Base-by-base conservation (phyloP, 1,140 invertebrate genomes). In the Campoletis sonorensis region DNA sequence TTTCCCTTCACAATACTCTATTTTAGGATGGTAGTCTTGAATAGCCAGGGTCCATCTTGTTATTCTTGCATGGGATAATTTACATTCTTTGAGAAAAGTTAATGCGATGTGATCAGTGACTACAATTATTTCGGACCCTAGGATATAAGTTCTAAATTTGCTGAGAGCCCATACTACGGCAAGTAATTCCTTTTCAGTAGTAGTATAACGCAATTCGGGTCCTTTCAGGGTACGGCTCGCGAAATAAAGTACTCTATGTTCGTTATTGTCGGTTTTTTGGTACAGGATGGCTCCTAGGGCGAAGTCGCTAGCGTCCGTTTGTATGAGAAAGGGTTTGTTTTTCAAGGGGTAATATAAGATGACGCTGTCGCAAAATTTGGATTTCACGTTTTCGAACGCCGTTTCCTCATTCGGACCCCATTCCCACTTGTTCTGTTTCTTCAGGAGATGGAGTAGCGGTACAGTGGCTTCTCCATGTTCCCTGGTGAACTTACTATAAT, bases 31-130 rank as follows among this genome's bases (percentile, higher is more conserved):
- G 67, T 81, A 88, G 1, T 84, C 26, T 76, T 90, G 88, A 1
- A 90, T 40, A 30, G 83, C 77, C n/a, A 90, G 64, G 3, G 87
- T 86, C 87, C 88, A 89, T n/a, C 87, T 54, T 4, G 84, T 86
- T 2, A 90, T 33, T 4, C 88, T 30, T 2, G 64, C 64, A 18
- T 67, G 64, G 10, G 64, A 1, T 27, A 67, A 11, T 30, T 18
- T 67, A 26, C 64, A 67, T 13, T 67, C 10, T 13, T 67, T 67
- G 1, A 67, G 64, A 13, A 67, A 67, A 1, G 64, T 67, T 13
- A 67, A 27, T 1, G 64, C 64, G 1, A 26, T 26, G 18, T 67
- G 64, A 11, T 67, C 64, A 1, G 76, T 51, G 5, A 51, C 23
- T 10, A 73, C 51, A 1, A n/a, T 51, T 2, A 73, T 51, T 16